Percentiles rank a stretch among this genome's conserved stretches.
Conservation (phyloP, 2,797 vertebrate species). For the Florisuga fusca region DNA sequence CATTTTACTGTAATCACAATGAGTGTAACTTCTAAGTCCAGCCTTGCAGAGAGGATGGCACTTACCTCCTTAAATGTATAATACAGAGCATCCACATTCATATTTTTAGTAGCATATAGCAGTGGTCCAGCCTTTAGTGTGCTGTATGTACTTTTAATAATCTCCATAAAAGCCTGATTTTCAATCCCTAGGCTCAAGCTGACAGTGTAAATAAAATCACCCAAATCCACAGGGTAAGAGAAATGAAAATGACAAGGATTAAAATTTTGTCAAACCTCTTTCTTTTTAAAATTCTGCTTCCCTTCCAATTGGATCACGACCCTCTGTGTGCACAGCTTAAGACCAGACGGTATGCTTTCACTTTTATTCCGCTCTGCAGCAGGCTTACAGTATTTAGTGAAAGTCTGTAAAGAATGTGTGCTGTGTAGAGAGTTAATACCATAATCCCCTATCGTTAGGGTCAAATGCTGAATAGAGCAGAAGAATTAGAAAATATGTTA, state of each 20-base stretch:
- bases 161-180: constrained; percentile 98
- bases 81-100: constrained; percentile 61
- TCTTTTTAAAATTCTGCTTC: constrained; percentile 89
- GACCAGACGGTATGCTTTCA: constrained; percentile 88
- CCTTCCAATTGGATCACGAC: constrained; percentile 88
- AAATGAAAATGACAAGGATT: constrained; percentile 99
- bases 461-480: constrained; percentile 87
- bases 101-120: constrained; percentile 80
- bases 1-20: constrained; percentile 23
- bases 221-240: constrained; percentile 97
- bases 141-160: constrained; percentile 92
- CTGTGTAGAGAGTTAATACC: constrained; percentile 87
- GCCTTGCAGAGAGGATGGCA: constrained; percentile 71
- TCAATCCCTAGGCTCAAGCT: constrained; percentile 97
- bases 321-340: constrained; percentile 88
- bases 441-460: constrained; percentile 89
- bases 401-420: constrained; percentile 89
- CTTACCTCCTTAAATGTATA: constrained; percentile 58
- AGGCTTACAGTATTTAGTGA: constrained; percentile 91
- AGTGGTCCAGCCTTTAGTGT: constrained; percentile 80
- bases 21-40: constrained; percentile 62
- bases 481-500: constrained; percentile 85
- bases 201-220: constrained; percentile 99
- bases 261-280: constrained; percentile 91
- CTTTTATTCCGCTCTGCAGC: constrained; percentile 86